Conservation (phyloP, 2,797 vertebrate species). For the Octomys mimax region DNA sequence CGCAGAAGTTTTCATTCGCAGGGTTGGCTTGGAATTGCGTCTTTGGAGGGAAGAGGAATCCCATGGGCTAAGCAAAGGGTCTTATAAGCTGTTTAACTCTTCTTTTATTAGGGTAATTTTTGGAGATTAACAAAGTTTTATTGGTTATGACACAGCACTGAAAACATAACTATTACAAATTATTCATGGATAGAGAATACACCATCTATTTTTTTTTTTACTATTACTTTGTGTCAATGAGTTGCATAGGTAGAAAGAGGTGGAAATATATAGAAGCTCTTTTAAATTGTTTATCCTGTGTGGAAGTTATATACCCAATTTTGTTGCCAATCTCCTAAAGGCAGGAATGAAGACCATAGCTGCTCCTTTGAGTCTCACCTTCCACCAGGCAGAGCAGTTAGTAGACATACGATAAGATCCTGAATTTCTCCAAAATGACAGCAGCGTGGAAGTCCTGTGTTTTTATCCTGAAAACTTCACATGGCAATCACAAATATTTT, state of each 20-base stretch:
- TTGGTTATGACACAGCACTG: constrained; percentile 92
- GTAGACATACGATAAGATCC: constrained; percentile 57
- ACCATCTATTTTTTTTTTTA: constrained; percentile 86
- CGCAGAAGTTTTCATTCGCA: too few relatives aligned
- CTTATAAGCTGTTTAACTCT: too few relatives aligned
- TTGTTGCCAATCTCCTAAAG: constrained; percentile 70
- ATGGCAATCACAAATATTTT: constrained; percentile 86
- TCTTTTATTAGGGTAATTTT: constrained; percentile 45
- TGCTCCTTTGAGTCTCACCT: constrained; percentile 68
- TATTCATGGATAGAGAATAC: constrained; percentile 88
- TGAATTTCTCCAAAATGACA: too few relatives aligned
- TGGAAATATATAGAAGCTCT: constrained; percentile 87
- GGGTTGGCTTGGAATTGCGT: too few relatives aligned
- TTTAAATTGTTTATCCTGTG: constrained; percentile 76
- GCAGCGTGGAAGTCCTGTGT: constrained; percentile 68
- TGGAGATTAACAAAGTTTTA: constrained; percentile 89
- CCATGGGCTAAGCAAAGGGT: too few relatives aligned
- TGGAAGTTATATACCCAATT: constrained; percentile 72
- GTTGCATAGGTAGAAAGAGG: constrained; percentile 88
- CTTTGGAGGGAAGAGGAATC: too few relatives aligned
- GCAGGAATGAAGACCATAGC: constrained; percentile 75
- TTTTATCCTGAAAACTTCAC: constrained; percentile 85
- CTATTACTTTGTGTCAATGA: constrained; percentile 84
- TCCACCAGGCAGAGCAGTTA: constrained; percentile 68
- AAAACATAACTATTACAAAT: constrained; percentile 90